Evolutionary conservation across 2,888 invertebrate genomes (phyloP).

Genomic region (Epinotia ramella): DNA sequence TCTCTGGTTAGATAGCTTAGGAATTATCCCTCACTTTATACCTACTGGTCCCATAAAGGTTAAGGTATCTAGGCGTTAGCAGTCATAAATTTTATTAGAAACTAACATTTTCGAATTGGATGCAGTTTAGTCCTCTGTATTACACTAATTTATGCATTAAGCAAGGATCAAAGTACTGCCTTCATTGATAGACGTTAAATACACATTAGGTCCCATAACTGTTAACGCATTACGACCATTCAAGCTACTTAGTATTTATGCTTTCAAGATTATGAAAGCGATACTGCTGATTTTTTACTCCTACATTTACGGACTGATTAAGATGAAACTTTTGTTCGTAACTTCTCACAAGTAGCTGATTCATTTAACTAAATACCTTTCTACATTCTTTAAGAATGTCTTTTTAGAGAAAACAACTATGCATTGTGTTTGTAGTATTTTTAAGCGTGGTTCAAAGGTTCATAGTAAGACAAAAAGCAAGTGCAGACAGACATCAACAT

Average conservation of each 20-base stretch:
- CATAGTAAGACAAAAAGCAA: neutral
- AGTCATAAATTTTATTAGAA: slow-evolving; percentile 36
- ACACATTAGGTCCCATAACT: neutral
- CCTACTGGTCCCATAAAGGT: slow-evolving; percentile 56
- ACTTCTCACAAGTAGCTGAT: neutral
- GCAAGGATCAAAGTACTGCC: slow-evolving; percentile 9
- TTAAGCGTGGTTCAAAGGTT: neutral
- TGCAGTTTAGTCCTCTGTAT: slow-evolving; percentile 14
- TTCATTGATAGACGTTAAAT: slow-evolving; percentile 2
- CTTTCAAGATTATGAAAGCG: slow-evolving; percentile 13
- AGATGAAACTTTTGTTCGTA: slow-evolving; percentile 9
- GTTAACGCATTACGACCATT: slow-evolving; percentile 11
- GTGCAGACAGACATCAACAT: too few species aligned
- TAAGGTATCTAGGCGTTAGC: slow-evolving; percentile 49
- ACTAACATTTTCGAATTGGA: slow-evolving; percentile 36
- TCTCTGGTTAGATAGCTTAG: slow-evolving; percentile 55
- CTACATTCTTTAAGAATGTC: neutral
- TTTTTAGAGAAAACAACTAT: too few species aligned
- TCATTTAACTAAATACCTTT: neutral
- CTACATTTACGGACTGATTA: slow-evolving; percentile 11
- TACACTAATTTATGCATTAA: slow-evolving; percentile 21
- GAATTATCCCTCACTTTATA: slow-evolving; percentile 66
- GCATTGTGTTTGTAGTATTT: too few species aligned
- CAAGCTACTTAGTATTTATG: slow-evolving; percentile 22
- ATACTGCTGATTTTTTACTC: slow-evolving; percentile 8